Base-by-base conservation (phyloP, 2,797 vertebrate species). In the Eremophila alpestris region DNA sequence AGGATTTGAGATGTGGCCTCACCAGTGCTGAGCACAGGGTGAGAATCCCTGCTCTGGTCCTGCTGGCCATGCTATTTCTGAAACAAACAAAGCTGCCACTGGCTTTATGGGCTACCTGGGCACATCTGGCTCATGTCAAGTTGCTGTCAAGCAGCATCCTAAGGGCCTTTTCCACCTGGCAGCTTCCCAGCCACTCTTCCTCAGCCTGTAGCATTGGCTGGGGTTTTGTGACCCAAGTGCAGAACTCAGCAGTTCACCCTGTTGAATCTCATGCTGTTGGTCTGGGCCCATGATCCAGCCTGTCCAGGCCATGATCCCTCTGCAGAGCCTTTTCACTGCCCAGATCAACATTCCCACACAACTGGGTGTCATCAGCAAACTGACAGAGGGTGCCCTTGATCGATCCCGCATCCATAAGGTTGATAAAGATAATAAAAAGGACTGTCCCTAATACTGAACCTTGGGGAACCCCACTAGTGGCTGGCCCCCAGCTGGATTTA, bases 401-500 rank as follows among this genome's bases (percentile, higher is more conserved):
- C 1, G 0, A 43, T 60, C 16, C 14, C 16, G n/a, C 0, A 0
- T 67, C 20, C 32, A 19, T 13, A 8, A 13, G 5, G 5, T 26
- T 67, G 16, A 84, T 21, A 30, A 52, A 71, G 16, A 11, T 18
- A n/a, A 22, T 13, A 38, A 67, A 55, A 34, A n/a, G 8, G 11
- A 38, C 12, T n/a, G 36, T 55, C 27, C 8, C 54, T 17, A 62
- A 0, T n/a, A 38, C 0, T 55, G 54, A 74, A 7, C 11, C 13
- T 23, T 62, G 19, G 29, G n/a, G 14, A 70, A 6, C 12, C 14
- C 27, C 48, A 34, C 7, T 10, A 22, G 19, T 22, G 24, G 23
- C 6, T 43, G 21, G 6, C 7, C 5, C 13, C 27, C 46, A 45
- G 29, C 5, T 49, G 14, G 41, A 29, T 54, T 78, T 54, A 38